A percentile compares a stretch with the other conserved stretches of the same genome.
Evolutionary conservation across 1,140 invertebrate genomes (phyloP).

Genomic region (Asbolus verrucosus): DNA sequence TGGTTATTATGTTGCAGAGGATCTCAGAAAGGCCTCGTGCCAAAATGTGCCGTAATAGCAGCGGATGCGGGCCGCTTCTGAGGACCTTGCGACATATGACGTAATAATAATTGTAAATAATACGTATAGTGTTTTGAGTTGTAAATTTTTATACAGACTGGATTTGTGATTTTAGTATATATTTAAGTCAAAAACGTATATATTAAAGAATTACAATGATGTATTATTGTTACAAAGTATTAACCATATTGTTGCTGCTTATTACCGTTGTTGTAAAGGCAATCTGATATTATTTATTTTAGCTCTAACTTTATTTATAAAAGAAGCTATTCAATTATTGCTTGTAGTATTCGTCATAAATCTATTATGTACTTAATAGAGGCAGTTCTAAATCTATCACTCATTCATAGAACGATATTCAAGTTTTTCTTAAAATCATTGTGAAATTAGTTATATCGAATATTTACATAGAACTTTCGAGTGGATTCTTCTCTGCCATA

Average conservation of each 20-base stretch:
- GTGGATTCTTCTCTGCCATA: conserved; percentile 3
- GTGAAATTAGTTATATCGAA: too few relatives aligned
- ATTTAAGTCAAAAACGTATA: conserved; percentile 41
- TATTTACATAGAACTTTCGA: too few relatives aligned
- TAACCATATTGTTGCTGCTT: conserved; percentile 51
- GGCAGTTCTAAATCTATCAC: conserved; percentile 1
- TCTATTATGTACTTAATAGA: conserved; percentile 24
- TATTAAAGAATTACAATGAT: conserved; percentile 11
- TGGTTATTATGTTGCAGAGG: conserved; percentile 82
- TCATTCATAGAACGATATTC: too few relatives aligned
- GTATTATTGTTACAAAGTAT: conserved; percentile 48
- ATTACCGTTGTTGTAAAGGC: conserved; percentile 49
- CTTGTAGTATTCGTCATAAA: conserved; percentile 16
- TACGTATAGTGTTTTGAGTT: conserved; percentile 46
- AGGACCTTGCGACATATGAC: conserved; percentile 27
- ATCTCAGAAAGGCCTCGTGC: conserved; percentile 83
- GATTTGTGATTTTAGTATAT: conserved; percentile 56
- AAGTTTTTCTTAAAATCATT: too few relatives aligned
- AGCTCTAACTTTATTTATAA: conserved; percentile 21
- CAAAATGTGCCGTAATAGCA: conserved; percentile 75
- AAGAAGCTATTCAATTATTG: conserved; percentile 23
- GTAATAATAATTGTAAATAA: conserved; percentile 42
- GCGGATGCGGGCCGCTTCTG: conserved; percentile 57
- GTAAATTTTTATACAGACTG: conserved; percentile 53
- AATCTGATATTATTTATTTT: conserved; percentile 41